A percentile compares a stretch with the other conserved stretches of the same genome.
These are phyloP conservation scores for Drosophila lowei DNA, from an alignment of 1,140 invertebrate species.

Conservation along the genomic window DNA sequence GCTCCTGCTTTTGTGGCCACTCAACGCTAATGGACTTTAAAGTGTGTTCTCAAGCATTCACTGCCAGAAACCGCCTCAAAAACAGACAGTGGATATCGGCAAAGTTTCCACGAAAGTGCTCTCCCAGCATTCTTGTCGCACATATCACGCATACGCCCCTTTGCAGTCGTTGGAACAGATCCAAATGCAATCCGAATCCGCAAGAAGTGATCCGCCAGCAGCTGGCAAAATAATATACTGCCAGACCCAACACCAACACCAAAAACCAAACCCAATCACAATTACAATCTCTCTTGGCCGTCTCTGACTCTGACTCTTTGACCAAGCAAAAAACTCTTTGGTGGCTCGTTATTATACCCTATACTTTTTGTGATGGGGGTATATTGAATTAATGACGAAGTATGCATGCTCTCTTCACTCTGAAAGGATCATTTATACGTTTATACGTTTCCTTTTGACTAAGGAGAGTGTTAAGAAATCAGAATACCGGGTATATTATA, in stretches of 20 bases:
- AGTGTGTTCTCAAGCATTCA: constrained; percentile 71
- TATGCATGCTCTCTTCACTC: no score
- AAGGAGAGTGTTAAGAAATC: no score
- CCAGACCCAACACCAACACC: constrained; percentile 38
- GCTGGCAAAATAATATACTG: constrained; percentile 59
- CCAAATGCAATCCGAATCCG: constrained; percentile 22
- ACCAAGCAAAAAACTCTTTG: constrained; percentile 32
- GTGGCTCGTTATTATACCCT: constrained; percentile 26
- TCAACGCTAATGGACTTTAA: constrained; percentile 79
- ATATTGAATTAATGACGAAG: no score
- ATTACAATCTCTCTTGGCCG: constrained; percentile 22
- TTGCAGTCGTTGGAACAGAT: constrained; percentile 46
- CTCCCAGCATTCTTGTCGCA: constrained; percentile 45
- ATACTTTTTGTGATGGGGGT: no score
- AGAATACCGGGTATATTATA: no score
- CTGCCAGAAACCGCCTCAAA: constrained; percentile 40
- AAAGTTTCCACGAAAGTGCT: constrained; percentile 48
- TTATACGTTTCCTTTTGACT: no score
- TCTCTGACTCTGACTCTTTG: constrained; percentile 4
- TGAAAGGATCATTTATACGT: no score
- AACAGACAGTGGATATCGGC: constrained; percentile 24
- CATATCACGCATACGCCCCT: constrained; percentile 67
- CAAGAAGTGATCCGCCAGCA: constrained; percentile 26
- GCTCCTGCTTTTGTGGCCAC: constrained; percentile 49
- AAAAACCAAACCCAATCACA: constrained; percentile 42